These are phyloP conservation scores for Microtus montanus DNA, from an alignment of 2,113 vertebrate genomes.

Conservation along the genomic window DNA sequence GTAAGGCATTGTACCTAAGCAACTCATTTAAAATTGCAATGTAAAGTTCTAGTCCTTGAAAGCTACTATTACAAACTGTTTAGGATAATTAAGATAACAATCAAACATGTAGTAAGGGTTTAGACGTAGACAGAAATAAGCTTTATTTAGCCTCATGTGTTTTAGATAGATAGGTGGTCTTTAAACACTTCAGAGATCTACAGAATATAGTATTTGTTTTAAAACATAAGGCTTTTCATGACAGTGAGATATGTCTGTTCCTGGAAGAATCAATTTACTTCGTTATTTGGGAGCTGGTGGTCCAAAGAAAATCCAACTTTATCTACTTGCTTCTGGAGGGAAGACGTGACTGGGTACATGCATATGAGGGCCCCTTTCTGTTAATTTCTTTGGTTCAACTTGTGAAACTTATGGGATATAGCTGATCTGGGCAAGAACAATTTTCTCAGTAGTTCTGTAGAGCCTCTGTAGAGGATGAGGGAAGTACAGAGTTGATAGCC, in stretches of 20 bases:
- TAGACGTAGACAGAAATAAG: neutral
- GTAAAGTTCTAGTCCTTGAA: neutral
- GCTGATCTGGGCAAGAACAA: neutral
- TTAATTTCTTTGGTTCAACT: neutral
- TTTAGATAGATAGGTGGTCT: neutral
- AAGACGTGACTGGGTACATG: neutral
- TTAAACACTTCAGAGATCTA: neutral
- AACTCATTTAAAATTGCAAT: neutral
- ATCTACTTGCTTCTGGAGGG: neutral
- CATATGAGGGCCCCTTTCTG: neutral
- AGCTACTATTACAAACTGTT: neutral
- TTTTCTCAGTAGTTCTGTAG: neutral
- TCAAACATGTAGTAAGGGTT: neutral
- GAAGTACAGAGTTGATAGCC: neutral
- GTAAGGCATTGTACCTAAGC: neutral
- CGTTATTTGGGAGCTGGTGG: neutral
- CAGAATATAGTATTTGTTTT: neutral
- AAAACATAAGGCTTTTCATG: neutral
- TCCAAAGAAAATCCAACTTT: neutral
- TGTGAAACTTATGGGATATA: neutral
- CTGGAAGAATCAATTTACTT: neutral
- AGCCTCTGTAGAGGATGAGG: rapidly evolving
- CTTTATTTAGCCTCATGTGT: neutral
- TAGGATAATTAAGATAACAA: neutral
- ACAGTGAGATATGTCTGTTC: neutral